These are phyloP conservation scores for Salvator merianae DNA, from an alignment of 2,113 vertebrate species.

Conservation along the genomic window DNA sequence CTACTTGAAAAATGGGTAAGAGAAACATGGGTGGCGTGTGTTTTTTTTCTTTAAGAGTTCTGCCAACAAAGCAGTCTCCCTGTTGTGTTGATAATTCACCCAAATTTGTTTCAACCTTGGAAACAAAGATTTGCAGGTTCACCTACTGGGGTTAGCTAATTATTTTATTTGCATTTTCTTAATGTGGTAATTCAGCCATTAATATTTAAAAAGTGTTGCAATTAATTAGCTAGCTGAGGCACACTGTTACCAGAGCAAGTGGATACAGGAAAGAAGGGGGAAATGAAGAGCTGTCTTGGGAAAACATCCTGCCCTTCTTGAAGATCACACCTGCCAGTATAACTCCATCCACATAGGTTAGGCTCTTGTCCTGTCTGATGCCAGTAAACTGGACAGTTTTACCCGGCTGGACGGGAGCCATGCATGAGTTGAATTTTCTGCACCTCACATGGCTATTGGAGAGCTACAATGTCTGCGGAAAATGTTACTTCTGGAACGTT, in stretches of 20 bases:
- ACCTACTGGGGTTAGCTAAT: slow-evolving; percentile 44
- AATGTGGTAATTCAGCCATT: slow-evolving; percentile 44
- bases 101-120: slow-evolving; percentile 56
- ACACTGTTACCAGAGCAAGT: neutral
- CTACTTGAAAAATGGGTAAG: slow-evolving; percentile 41
- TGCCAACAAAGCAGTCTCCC: slow-evolving; percentile 45
- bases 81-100: slow-evolving; percentile 57
- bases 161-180: slow-evolving; percentile 55
- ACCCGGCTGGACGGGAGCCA: neutral
- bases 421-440: neutral
- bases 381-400: neutral
- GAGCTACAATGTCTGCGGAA: neutral
- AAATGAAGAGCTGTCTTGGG: neutral
- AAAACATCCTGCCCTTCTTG: neutral
- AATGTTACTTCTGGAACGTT: too few species aligned
- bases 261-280: slow-evolving; percentile 29
- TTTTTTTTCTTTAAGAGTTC: neutral
- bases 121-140: slow-evolving; percentile 39
- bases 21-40: neutral
- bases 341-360: neutral
- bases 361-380: neutral
- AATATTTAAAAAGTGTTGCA: slow-evolving; percentile 52
- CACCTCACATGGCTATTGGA: neutral
- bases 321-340: neutral
- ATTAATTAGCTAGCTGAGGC: slow-evolving; percentile 46